Evolutionary conservation across 2,888 invertebrate genomes (phyloP), one percentile per base, ranked within the genome.

Genomic region (Tridacna gigas): DNA sequence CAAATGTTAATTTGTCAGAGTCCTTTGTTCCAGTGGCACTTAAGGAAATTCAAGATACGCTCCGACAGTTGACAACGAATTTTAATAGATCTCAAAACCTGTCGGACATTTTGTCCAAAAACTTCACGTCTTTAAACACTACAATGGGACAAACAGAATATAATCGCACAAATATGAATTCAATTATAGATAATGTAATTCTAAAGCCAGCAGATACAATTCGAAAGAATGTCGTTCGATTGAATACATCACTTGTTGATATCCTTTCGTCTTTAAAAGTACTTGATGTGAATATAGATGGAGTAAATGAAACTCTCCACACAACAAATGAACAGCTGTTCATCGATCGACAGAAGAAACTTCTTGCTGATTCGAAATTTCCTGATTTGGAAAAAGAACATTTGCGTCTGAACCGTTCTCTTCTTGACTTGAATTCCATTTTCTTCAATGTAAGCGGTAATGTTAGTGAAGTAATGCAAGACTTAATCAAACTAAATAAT

Each of bases 251-350:
- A 20, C 48, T 84, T 60, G 81, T 76, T n/a, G 45, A 73, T 13
- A 73, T 84, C 20, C 71, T 76, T 28, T 22, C 51, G 2, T 26
- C 22, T 20, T 51, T 84, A 7, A 26, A 61, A 61, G 60, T 56
- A 65, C 11, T 81, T 25, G 74, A 80, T 61, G 5, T 67, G 22
- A 63, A 66, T 5, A n/a, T 84, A 25, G 28, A 69, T n/a, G 77
- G 66, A 12, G 74, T 88, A 28, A 83, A 88, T n/a, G 77, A 85
- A 25, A 83, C 83, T 0, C 25, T 88, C 22, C 84, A 84, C 25
- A 71, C 60, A 12, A 78, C 78, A 45, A 86, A 86, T 60, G 48
- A 82, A 69, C 56, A 80, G 56, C 67, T 88, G 20, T 84, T 86
- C 65, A 66, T 80, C 28, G 83, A 88, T 67, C 47, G 80, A 11